Conservation (phyloP, 2,113 vertebrate genomes). For the Eubucco bourcierii region DNA sequence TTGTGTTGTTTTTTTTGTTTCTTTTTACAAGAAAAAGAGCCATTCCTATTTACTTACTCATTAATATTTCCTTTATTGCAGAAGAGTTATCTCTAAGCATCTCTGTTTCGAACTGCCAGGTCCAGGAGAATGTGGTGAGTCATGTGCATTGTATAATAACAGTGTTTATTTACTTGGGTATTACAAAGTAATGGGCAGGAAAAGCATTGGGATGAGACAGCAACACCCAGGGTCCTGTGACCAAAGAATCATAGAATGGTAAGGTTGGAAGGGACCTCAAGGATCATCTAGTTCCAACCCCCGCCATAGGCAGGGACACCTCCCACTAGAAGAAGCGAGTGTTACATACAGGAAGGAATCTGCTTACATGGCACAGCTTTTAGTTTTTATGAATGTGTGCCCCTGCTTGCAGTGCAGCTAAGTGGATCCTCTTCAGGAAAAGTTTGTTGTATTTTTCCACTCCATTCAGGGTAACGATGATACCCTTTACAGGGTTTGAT, state of each 20-base stretch:
- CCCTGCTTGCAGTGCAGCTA: background rate
- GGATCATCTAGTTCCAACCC: too few species aligned
- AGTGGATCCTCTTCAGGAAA: background rate
- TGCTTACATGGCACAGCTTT: background rate
- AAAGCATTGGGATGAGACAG: background rate
- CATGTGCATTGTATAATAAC: background rate
- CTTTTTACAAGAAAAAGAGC: background rate
- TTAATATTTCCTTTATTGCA: slow-evolving; percentile 72
- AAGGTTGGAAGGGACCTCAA: too few species aligned
- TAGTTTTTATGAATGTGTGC: background rate
- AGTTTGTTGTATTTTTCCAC: background rate
- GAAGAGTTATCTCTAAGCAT: slow-evolving; percentile 96
- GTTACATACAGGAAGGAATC: background rate
- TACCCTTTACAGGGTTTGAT: background rate
- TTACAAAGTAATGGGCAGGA: background rate
- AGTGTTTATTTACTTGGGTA: background rate
- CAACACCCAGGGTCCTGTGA: background rate
- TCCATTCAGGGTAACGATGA: background rate
- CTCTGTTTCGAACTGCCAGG: slow-evolving; percentile 95
- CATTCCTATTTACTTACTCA: slow-evolving; percentile 25
- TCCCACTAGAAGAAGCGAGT: too few species aligned
- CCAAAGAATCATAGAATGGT: too few species aligned
- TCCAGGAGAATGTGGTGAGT: slow-evolving; percentile 98
- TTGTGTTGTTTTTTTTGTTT: background rate
- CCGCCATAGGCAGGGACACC: too few species aligned